Base-by-base conservation (phyloP, 2,888 invertebrate genomes). In the Agonum fuliginosum region DNA sequence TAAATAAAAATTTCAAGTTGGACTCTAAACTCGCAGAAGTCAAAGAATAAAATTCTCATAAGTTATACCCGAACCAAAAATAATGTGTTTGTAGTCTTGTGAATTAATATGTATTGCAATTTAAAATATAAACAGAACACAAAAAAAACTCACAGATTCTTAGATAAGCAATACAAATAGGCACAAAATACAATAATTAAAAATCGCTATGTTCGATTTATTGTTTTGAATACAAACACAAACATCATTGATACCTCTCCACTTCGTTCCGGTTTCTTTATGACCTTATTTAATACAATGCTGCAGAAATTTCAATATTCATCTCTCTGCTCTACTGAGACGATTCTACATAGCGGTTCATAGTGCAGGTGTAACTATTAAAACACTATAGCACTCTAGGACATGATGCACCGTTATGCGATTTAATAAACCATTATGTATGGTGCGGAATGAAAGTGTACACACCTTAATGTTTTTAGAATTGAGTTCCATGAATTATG, bases 271-370 rank as follows among this genome's bases (percentile, higher is more conserved):
- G 54, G 54, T 24, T 54, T 19, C 10, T 43, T n/a, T 14, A 8
- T 69, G 43, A 69, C 69, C 69, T 41, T 43, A 69, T 69, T 69
- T 20, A 69, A 69, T 43, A 65, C 65, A 65, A 65, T 69, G 14
- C 19, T 4, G n/a, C 46, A 1, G 2, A 46, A 17, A 2, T 12
- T 3, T 1, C 12, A 17, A 65, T 65, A 14, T 3, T n/a, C 65
- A 14, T 37, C 12, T 1, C 17, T 1, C 8, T 46, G 46, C 46
- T 46, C 46, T 46, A 46, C 46, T 46, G 46, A 65, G 6, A 19
- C 3, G 6, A 34, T 34, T 17, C 10, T 14, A n/a, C 30, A 34
- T 34, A 34, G 34, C 34, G 34, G 34, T 65, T 34, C 34, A 14
- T 12, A 34, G 3, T 34, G 37, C 65, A 65, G 34, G 65, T 65